Evolutionary conservation across 1,140 invertebrate genomes (phyloP).

Genomic region (Conus ventricosus): DNA sequence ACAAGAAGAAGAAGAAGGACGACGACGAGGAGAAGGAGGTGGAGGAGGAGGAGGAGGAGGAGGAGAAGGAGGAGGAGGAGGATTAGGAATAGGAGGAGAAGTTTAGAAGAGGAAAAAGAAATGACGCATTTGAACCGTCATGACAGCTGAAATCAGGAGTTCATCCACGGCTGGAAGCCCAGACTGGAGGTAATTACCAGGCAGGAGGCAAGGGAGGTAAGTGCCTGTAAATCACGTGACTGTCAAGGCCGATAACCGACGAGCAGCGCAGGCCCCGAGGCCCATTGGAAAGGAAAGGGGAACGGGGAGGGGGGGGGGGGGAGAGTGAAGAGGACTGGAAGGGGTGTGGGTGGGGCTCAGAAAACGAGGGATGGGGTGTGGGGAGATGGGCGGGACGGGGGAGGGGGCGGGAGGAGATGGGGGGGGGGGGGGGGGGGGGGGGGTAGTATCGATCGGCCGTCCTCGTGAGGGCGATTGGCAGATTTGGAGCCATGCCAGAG

Average conservation of each 20-base stretch:
- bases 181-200: neutral
- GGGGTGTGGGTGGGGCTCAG: neutral
- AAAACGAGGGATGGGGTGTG: too few species aligned
- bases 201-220: constrained; percentile 1
- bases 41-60: too few species aligned
- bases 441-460: neutral
- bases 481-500: neutral
- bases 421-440: neutral
- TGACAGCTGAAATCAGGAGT: constrained; percentile 3
- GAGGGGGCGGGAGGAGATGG: neutral
- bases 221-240: constrained; percentile 6
- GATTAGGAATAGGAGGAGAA: neutral
- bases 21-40: too few species aligned
- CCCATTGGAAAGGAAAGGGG: too few species aligned
- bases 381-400: too few species aligned
- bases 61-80: neutral
- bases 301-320: neutral
- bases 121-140: neutral
- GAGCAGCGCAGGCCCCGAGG: neutral
- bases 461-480: neutral
- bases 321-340: neutral
- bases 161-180: neutral
- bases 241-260: neutral
- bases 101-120: neutral
- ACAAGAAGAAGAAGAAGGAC: too few species aligned